Conservation (phyloP, 2,113 vertebrate genomes). For the Nothoprocta pentlandii region DNA sequence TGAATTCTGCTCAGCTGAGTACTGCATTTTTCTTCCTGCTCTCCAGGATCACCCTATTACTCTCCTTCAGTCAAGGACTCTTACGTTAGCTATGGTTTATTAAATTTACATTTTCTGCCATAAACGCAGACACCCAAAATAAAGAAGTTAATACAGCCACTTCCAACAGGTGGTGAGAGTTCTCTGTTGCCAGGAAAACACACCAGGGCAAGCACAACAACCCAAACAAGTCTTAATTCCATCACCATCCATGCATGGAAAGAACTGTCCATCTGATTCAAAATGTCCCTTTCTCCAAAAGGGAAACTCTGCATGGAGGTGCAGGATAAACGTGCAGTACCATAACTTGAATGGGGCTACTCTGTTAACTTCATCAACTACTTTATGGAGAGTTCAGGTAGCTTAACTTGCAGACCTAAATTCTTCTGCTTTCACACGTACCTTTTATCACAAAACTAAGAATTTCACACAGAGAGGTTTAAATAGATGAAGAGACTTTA, state of each 20-base stretch:
- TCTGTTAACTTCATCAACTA: not conserved
- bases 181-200: not conserved
- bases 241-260: fast-evolving
- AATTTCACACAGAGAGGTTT: not conserved
- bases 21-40: not conserved
- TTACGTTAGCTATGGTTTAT: not conserved
- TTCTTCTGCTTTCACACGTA: not conserved
- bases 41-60: not conserved
- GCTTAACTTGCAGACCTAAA: not conserved
- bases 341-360: not conserved
- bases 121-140: not conserved
- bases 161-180: not conserved
- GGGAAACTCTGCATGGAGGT: fast-evolving
- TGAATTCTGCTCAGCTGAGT: not conserved
- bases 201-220: fast-evolving
- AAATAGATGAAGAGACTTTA: not conserved
- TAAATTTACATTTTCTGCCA: not conserved
- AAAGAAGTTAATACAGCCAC: not conserved
- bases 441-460: not conserved
- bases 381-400: not conserved
- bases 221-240: not conserved
- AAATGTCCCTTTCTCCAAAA: not conserved
- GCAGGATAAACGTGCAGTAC: fast-evolving
- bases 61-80: too few relatives aligned
- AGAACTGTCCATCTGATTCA: not conserved